Evolutionary conservation across 1,140 invertebrate genomes (phyloP).

Genomic region (Drosophila truncata): DNA sequence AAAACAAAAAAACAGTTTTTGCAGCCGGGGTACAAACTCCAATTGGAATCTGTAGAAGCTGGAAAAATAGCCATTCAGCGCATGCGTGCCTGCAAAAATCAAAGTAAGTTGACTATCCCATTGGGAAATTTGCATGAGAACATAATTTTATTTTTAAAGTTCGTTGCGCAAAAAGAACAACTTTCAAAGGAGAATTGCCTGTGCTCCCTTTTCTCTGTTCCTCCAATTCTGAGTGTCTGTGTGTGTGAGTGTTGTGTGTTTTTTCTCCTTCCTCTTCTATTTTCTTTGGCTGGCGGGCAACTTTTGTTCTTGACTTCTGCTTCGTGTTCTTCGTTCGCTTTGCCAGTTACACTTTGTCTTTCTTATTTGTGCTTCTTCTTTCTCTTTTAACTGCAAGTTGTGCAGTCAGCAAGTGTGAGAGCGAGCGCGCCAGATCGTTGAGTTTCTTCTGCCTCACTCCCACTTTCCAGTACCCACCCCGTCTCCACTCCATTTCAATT

Average conservation of each 20-base stretch:
- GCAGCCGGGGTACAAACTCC: conserved; percentile 69
- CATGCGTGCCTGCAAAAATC: conserved; percentile 48
- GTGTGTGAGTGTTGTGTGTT: conserved; percentile 30
- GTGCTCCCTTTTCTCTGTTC: conserved; percentile 2
- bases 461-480: neutral
- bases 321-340: conserved; percentile 22
- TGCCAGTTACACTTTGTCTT: conserved; percentile 65
- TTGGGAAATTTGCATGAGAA: no score
- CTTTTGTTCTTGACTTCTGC: conserved; percentile 59
- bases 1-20: conserved; percentile 41
- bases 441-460: conserved; percentile 17
- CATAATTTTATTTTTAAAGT: neutral
- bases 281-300: conserved; percentile 15
- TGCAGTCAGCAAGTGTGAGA: conserved; percentile 32
- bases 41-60: conserved; percentile 53
- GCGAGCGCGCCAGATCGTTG: conserved; percentile 8
- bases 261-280: conserved; percentile 30
- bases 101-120: neutral
- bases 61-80: conserved; percentile 26
- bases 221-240: conserved; percentile 25
- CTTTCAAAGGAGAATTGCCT: neutral
- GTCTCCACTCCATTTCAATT: conserved; percentile 38
- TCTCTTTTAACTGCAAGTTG: conserved; percentile 34
- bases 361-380: conserved; percentile 51
- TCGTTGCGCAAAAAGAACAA: neutral